phyloP scores from a whole-genome alignment of 2,113 vertebrate species.

The Patagioenas fasciata region DNA sequence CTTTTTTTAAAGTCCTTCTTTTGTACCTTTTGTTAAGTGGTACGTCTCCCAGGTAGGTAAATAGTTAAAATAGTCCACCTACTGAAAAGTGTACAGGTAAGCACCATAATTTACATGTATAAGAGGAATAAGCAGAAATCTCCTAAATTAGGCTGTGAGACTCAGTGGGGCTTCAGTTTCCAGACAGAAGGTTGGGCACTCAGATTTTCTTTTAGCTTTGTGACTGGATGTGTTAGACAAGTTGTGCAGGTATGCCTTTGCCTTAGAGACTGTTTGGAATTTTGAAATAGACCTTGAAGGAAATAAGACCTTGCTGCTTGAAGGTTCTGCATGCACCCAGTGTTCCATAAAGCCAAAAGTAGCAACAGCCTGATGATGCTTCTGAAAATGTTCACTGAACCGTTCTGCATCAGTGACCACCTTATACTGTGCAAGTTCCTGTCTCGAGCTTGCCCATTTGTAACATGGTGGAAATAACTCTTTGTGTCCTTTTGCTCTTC shows the following conservation, averaged over 20 bases:
- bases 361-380: neutral
- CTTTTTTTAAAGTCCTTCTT: constrained; percentile 61
- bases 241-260: neutral
- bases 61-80: neutral
- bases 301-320: neutral
- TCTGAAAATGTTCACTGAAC: neutral
- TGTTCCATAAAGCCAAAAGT: neutral
- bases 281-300: neutral
- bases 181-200: neutral
- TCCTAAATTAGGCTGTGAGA: neutral
- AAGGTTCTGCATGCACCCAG: neutral
- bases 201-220: neutral
- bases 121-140: neutral
- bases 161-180: neutral
- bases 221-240: neutral
- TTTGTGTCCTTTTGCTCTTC: neutral
- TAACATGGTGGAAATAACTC: neutral
- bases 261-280: neutral
- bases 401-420: neutral
- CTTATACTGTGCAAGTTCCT: neutral
- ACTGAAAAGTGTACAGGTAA: neutral
- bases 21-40: constrained; percentile 1
- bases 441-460: neutral
- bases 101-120: neutral
- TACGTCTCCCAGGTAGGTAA: constrained; percentile 24